phyloP scores from a whole-genome alignment of 2,888 invertebrate genomes.

The Ectemnius lituratus region DNA sequence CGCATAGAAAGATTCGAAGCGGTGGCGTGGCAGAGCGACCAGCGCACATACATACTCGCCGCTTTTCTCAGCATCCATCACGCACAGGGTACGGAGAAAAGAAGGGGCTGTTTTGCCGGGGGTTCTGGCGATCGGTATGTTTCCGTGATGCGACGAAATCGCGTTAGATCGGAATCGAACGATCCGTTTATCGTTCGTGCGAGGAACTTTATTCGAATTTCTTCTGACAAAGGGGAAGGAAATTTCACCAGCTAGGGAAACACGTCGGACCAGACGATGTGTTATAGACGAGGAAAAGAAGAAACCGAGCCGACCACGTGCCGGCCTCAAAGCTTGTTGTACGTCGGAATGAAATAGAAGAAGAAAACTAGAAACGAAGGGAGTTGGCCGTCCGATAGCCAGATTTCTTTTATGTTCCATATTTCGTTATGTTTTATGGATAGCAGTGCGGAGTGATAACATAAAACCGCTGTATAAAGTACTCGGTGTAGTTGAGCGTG shows the following conservation, averaged over 20 bases:
- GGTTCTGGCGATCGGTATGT: constrained; percentile 16
- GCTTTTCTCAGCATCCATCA: too few species aligned
- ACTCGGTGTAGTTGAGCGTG: neutral
- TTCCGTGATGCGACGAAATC: constrained; percentile 39
- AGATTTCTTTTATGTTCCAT: constrained; percentile 53
- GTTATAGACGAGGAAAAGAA: neutral
- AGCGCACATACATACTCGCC: neutral
- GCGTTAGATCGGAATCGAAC: constrained; percentile 41
- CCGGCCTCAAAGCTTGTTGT: neutral
- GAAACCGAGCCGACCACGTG: neutral
- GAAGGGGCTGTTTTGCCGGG: too few species aligned
- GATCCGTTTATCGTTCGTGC: constrained; percentile 30
- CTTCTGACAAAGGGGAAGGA: constrained; percentile 18
- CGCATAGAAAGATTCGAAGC: constrained; percentile 4
- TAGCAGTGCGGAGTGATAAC: constrained; percentile 50
- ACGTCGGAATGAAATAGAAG: neutral
- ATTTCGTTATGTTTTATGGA: constrained; percentile 55
- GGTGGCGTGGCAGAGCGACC: neutral
- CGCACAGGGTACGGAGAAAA: too few species aligned
- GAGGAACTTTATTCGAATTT: constrained; percentile 27
- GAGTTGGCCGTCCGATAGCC: constrained; percentile 30
- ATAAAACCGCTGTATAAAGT: constrained; percentile 45
- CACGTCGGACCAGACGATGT: constrained; percentile 28
- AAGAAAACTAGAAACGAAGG: constrained; percentile 19
- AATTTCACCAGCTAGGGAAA: constrained; percentile 29